Conservation (phyloP, 2,797 vertebrate genomes). For the Miichthys miiuy region DNA sequence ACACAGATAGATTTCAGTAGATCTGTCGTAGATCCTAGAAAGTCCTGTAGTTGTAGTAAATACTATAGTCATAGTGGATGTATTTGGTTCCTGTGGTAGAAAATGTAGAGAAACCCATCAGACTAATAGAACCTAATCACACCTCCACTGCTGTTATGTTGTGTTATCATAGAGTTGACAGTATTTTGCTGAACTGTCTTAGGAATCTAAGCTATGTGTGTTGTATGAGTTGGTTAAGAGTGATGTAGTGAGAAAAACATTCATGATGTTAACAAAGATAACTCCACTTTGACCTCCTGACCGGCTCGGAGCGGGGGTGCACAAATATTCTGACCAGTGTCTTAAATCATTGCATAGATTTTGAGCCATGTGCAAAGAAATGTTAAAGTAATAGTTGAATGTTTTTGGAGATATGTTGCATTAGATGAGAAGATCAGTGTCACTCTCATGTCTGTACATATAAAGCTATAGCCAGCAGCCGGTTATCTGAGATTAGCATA, state of each 20-base stretch:
- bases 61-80: not conserved
- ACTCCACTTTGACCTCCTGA: constrained; percentile 26
- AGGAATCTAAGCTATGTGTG: constrained; percentile 26
- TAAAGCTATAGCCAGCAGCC: not conserved
- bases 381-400: constrained; percentile 7
- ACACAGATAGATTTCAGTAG: constrained; percentile 27
- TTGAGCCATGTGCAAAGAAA: constrained; percentile 11
- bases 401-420: not conserved
- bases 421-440: not conserved
- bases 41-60: constrained; percentile 42
- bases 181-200: constrained; percentile 11
- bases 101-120: constrained; percentile 10
- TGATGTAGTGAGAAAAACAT: constrained; percentile 22
- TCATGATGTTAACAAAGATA: constrained; percentile 17
- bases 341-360: constrained; percentile 16
- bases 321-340: constrained; percentile 27
- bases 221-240: constrained; percentile 21
- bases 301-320: not conserved
- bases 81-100: constrained; percentile 32
- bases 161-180: constrained; percentile 13
- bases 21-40: constrained; percentile 25
- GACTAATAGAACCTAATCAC: constrained; percentile 15
- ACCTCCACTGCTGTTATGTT: not conserved
- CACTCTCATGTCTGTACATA: not conserved
- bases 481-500: not conserved